Evolutionary conservation across 1,140 invertebrate species (phyloP).

Genomic region (Phymastichus coffea): DNA sequence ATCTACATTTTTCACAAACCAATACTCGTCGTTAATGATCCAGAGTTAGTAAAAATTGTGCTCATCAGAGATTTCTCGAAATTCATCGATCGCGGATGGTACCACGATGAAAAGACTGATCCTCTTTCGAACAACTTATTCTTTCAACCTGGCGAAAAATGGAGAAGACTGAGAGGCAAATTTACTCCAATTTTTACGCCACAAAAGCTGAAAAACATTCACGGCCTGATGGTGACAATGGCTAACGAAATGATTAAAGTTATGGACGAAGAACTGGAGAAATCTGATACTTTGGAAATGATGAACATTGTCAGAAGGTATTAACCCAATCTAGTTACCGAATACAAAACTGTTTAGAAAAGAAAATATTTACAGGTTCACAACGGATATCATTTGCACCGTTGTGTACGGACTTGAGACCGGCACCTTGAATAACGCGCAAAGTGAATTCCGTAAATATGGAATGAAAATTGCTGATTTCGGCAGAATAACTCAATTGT

Average conservation of each 20-base stretch:
- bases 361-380: background rate
- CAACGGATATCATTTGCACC: background rate
- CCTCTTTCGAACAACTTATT: background rate
- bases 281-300: background rate
- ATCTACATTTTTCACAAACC: too few relatives aligned
- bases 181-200: background rate
- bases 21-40: too few relatives aligned
- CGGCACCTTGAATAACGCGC: background rate
- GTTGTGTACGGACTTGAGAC: background rate
- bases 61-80: background rate
- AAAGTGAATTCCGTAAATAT: background rate
- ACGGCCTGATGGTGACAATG: background rate
- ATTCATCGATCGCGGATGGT: background rate
- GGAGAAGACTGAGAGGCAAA: background rate
- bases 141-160: background rate
- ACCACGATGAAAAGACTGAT: background rate
- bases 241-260: background rate
- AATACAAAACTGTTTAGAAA: background rate
- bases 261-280: background rate
- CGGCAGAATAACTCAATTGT: background rate
- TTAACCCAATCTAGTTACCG: background rate
- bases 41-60: background rate
- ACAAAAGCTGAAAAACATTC: background rate
- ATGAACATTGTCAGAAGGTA: background rate
- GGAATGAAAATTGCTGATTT: background rate